phyloP scores from a whole-genome alignment of 2,888 invertebrate species.

The Serripes groenlandicus region DNA sequence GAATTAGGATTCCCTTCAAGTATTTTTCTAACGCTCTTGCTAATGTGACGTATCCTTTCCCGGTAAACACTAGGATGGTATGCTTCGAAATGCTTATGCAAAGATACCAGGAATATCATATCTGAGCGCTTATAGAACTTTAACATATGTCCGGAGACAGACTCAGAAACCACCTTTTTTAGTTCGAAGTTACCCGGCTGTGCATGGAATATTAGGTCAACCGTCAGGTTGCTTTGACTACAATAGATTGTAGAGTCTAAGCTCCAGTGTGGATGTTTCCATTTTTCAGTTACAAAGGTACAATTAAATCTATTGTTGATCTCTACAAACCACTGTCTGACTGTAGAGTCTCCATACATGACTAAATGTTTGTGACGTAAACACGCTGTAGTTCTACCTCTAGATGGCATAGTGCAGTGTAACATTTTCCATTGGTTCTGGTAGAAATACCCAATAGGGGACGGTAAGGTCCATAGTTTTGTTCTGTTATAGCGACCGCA shows the following conservation, averaged over 20 bases:
- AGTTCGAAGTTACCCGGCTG: not conserved
- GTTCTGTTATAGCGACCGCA: not conserved
- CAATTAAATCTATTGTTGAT: not conserved
- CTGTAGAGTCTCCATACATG: conserved; percentile 17
- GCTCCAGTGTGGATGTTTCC: not conserved
- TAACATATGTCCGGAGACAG: not conserved
- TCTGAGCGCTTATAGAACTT: not conserved
- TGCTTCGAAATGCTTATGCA: not conserved
- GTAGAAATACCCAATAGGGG: conserved; percentile 11
- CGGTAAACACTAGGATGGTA: not conserved
- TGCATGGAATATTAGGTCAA: not conserved
- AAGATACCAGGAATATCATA: not conserved
- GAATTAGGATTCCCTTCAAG: not conserved
- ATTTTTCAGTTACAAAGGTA: not conserved
- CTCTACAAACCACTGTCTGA: conserved; percentile 10
- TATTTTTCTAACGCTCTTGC: not conserved
- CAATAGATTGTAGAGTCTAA: not conserved
- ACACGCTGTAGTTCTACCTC: not conserved
- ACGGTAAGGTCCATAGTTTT: not conserved
- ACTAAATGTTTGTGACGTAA: not conserved
- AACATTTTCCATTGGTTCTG: not conserved
- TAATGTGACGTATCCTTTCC: not conserved
- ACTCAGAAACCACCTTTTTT: not conserved
- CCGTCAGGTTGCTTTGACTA: not conserved
- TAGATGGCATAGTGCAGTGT: not conserved